These are phyloP conservation scores for Chymomyza caudatula DNA, from an alignment of 2,888 invertebrate genomes.

Conservation along the genomic window DNA sequence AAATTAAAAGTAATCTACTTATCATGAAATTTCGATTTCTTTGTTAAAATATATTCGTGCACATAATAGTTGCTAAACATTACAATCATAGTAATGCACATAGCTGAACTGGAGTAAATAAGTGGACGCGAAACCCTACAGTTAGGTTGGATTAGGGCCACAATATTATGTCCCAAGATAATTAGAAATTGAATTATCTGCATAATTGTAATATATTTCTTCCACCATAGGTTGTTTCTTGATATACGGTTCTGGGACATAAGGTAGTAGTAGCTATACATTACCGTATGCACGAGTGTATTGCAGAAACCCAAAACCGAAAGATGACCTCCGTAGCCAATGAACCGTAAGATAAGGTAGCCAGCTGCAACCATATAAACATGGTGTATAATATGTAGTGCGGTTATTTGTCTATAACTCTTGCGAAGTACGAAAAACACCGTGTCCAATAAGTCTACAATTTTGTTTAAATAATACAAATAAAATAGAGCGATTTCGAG, in stretches of 20 bases:
- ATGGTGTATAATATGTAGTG: conserved; percentile 86
- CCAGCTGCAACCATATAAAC: conserved; percentile 82
- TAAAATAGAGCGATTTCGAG: background rate
- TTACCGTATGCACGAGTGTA: conserved; percentile 85
- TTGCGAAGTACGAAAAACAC: too few relatives aligned
- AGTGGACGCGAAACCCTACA: too few relatives aligned
- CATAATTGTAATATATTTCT: conserved; percentile 87
- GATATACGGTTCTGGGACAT: conserved; percentile 84
- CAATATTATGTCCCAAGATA: conserved; percentile 80
- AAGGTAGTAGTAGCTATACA: conserved; percentile 89
- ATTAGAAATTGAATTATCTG: conserved; percentile 86
- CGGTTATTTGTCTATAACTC: too few relatives aligned
- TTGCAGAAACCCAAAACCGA: conserved; percentile 84
- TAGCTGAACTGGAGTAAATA: too few relatives aligned
- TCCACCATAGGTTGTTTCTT: conserved; percentile 83
- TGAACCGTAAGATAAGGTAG: conserved; percentile 81
- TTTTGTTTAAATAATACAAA: too few relatives aligned
- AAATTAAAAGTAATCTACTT: too few relatives aligned
- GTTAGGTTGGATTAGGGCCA: too few relatives aligned
- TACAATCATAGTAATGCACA: too few relatives aligned
- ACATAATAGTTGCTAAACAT: too few relatives aligned
- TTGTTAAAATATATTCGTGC: too few relatives aligned
- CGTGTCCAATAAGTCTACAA: too few relatives aligned
- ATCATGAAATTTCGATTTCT: too few relatives aligned
- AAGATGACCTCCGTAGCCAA: conserved; percentile 82